Evolutionary conservation across 2,888 invertebrate species (phyloP).

Genomic region (Melipona bicolor): DNA sequence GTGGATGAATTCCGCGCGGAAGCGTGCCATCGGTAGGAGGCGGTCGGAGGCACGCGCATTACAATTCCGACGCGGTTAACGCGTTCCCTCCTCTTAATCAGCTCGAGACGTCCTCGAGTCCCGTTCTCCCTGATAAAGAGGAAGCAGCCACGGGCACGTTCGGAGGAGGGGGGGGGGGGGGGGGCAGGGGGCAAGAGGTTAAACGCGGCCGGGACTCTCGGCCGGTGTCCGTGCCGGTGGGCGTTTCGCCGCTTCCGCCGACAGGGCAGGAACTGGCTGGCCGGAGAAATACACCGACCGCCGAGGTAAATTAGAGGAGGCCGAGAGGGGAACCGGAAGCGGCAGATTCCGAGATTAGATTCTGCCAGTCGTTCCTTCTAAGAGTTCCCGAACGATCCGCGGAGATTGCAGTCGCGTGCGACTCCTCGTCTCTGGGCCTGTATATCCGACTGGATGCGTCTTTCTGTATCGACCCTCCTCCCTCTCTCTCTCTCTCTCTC

Average conservation of each 20-base stretch:
- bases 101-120: slow-evolving; percentile 50
- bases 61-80: slow-evolving; percentile 56
- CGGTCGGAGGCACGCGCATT: slow-evolving; percentile 43
- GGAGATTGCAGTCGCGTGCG: neutral
- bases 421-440: no score
- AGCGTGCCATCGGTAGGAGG: slow-evolving; percentile 30
- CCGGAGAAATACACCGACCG: slow-evolving; percentile 30
- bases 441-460: no score
- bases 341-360: slow-evolving; percentile 51
- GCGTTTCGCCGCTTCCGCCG: slow-evolving; percentile 54
- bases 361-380: neutral
- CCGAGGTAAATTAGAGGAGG: slow-evolving; percentile 40
- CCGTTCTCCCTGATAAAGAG: slow-evolving; percentile 53
- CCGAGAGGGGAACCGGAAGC: slow-evolving; percentile 25
- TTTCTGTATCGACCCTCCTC: no score
- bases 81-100: slow-evolving; percentile 60
- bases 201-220: slow-evolving; percentile 21
- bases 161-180: neutral
- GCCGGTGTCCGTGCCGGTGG: slow-evolving; percentile 20
- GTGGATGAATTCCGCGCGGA: slow-evolving; percentile 45
- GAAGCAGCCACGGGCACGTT: slow-evolving; percentile 25
- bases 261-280: slow-evolving; percentile 43
- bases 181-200: slow-evolving; percentile 24
- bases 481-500: no score
- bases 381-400: neutral